These are phyloP conservation scores for Globodera rostochiensis DNA, from an alignment of 1,140 invertebrate species.

Conservation along the genomic window DNA sequence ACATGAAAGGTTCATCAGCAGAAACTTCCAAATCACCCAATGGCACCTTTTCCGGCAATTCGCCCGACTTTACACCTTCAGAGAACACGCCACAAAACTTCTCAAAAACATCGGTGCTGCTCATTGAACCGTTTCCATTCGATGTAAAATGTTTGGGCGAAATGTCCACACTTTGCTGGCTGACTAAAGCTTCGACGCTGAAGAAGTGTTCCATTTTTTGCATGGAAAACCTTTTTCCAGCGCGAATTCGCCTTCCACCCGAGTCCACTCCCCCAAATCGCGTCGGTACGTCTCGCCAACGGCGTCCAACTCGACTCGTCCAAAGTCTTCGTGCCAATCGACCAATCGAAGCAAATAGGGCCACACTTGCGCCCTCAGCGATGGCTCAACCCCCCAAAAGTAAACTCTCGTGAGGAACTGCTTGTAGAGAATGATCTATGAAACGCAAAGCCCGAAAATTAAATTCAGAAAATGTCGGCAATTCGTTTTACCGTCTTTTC, in stretches of 20 bases:
- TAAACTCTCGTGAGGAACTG: slow-evolving; percentile 83
- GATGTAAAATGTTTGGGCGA: too few relatives aligned
- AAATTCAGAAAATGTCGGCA: not conserved
- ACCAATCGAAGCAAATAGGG: slow-evolving; percentile 82
- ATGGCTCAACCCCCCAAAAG: slow-evolving; percentile 80
- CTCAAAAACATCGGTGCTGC: slow-evolving; percentile 34
- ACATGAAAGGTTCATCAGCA: not conserved
- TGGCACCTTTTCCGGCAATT: not conserved
- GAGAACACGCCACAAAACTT: not conserved
- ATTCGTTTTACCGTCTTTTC: slow-evolving; percentile 43
- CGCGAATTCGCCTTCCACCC: slow-evolving; percentile 75
- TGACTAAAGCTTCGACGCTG: too few relatives aligned
- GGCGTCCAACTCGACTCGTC: slow-evolving; percentile 72
- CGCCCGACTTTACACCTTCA: slow-evolving; percentile 19
- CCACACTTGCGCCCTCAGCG: slow-evolving; percentile 74
- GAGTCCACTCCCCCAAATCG: slow-evolving; percentile 86
- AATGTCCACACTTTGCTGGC: too few relatives aligned
- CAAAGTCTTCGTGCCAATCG: slow-evolving; percentile 75
- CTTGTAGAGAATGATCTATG: slow-evolving; percentile 49
- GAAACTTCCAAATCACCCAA: not conserved
- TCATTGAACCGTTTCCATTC: slow-evolving; percentile 39
- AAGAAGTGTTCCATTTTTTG: not conserved
- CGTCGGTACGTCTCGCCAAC: slow-evolving; percentile 75
- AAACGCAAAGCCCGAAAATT: slow-evolving; percentile 14
- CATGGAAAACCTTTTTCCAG: slow-evolving; percentile 7